These are phyloP conservation scores for Phania funesta DNA, from an alignment of 2,888 invertebrate species.

Conservation along the genomic window DNA sequence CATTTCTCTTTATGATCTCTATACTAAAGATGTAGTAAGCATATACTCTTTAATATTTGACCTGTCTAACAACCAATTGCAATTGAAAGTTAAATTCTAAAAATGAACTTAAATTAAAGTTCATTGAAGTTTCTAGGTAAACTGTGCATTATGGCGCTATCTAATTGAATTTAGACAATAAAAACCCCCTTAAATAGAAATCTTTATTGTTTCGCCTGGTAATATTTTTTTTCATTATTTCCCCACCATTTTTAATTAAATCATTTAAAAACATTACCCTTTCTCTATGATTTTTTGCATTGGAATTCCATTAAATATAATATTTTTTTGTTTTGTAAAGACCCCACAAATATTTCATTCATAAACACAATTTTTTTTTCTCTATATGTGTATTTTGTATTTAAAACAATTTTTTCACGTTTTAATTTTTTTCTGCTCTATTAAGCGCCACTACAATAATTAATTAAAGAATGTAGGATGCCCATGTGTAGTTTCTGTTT, in stretches of 20 bases:
- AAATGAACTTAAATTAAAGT: no score
- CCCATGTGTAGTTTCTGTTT: no score
- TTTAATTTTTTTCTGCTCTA: neutral
- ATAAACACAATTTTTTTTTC: slow-evolving; percentile 20
- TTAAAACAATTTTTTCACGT: neutral
- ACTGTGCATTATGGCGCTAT: no score
- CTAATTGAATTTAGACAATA: no score
- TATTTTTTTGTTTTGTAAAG: neutral
- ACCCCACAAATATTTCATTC: slow-evolving; percentile 50
- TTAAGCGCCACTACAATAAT: neutral
- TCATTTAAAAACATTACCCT: neutral
- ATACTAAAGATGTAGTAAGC: no score
- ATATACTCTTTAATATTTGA: no score
- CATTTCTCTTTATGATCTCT: no score
- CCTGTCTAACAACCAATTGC: no score
- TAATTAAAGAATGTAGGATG: neutral
- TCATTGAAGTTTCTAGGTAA: no score
- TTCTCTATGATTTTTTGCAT: neutral
- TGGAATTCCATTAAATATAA: neutral
- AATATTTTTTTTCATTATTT: no score
- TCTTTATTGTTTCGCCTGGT: neutral
- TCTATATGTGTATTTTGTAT: neutral
- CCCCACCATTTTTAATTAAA: slow-evolving; percentile 8
- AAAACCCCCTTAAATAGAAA: neutral
- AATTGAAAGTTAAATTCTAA: no score